Conservation (phyloP, 2,888 invertebrate genomes). For the Trachelus stipa region DNA sequence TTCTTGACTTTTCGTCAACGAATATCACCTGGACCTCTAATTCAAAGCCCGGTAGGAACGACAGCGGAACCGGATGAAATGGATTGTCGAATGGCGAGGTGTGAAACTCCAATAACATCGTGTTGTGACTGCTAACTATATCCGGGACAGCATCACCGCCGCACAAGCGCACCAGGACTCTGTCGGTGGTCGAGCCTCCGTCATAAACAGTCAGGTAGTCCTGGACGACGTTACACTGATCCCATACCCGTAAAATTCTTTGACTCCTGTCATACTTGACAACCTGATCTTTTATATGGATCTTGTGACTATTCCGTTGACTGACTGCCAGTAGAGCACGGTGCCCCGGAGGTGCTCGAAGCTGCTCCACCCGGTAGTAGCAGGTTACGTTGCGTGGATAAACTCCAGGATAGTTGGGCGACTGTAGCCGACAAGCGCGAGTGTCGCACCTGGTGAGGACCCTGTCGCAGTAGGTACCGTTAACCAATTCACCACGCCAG, state of each 20-base stretch:
- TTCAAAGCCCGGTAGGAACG: constrained; percentile 84
- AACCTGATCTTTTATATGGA: constrained; percentile 82
- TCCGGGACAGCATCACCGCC: constrained; percentile 86
- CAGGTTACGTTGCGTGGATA: constrained; percentile 90
- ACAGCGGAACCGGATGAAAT: constrained; percentile 82
- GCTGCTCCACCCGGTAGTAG: constrained; percentile 78
- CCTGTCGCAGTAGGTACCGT: constrained; percentile 84
- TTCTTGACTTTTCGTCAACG: constrained; percentile 81
- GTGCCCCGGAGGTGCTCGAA: constrained; percentile 75
- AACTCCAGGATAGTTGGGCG: constrained; percentile 91
- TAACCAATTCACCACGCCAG: constrained; percentile 81
- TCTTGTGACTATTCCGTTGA: constrained; percentile 82
- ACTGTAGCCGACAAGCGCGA: constrained; percentile 79
- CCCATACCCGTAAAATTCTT: constrained; percentile 82
- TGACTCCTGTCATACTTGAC: constrained; percentile 82
- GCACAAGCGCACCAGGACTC: constrained; percentile 81
- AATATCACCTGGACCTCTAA: constrained; percentile 83
- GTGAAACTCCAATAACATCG: constrained; percentile 83
- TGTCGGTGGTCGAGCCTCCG: constrained; percentile 77
- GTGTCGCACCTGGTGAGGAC: constrained; percentile 83
- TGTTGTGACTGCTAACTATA: constrained; percentile 81
- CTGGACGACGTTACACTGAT: constrained; percentile 84
- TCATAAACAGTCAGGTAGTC: constrained; percentile 87
- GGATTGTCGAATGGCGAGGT: constrained; percentile 86
- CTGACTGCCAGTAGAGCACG: constrained; percentile 81